Conservation (phyloP, 2,797 vertebrate genomes). For the Neosilurus hyrtlii region DNA sequence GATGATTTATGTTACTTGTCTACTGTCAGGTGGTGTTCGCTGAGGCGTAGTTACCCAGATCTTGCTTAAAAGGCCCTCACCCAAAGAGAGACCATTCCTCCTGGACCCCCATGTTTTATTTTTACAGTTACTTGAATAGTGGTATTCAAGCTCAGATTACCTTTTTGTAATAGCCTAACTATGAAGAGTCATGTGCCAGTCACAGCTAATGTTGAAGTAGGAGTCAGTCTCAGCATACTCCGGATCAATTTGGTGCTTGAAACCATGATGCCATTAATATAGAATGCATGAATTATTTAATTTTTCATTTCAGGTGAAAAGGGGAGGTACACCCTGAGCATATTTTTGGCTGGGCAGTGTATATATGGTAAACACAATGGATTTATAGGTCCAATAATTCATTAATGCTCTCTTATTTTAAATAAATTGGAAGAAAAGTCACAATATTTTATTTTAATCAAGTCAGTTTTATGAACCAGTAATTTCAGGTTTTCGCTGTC, state of each 20-base stretch:
- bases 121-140: slow-evolving; percentile 77
- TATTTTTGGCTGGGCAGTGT: too few species aligned
- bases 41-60: slow-evolving; percentile 57
- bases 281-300: slow-evolving; percentile 2
- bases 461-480: slow-evolving; percentile 4
- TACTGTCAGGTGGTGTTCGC: slow-evolving; percentile 65
- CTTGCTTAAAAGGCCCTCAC: slow-evolving; percentile 69
- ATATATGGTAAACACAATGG: background rate
- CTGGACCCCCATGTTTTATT: slow-evolving; percentile 78
- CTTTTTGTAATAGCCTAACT: slow-evolving; percentile 74
- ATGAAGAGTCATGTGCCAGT: slow-evolving; percentile 66
- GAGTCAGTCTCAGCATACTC: slow-evolving; percentile 16
- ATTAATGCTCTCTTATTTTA: background rate
- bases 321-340: too few species aligned
- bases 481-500: background rate
- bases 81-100: slow-evolving; percentile 66
- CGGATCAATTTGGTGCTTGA: background rate
- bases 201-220: slow-evolving; percentile 53
- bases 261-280: background rate
- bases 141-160: slow-evolving; percentile 75
- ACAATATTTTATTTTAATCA: background rate
- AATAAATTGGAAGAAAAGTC: background rate
- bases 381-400: background rate
- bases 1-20: slow-evolving; percentile 73
- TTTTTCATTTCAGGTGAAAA: too few species aligned